These are phyloP conservation scores for Pyrrhia umbra DNA, from an alignment of 2,888 invertebrate genomes.

Conservation along the genomic window DNA sequence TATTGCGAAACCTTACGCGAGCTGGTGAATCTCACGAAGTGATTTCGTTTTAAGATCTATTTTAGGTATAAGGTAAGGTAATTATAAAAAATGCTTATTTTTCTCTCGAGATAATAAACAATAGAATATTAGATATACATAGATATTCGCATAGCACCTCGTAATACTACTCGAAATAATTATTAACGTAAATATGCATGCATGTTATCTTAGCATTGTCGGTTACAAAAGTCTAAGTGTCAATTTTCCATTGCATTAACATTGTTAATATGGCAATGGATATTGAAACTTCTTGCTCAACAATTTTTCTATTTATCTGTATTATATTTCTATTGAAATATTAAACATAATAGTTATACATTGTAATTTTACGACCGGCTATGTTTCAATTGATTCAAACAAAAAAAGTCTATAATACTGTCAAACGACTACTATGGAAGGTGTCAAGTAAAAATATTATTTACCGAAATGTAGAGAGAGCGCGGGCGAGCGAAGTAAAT, in stretches of 20 bases:
- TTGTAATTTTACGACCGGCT: conserved; percentile 34
- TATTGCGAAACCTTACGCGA: conserved; percentile 19
- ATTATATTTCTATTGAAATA: conserved; percentile 32
- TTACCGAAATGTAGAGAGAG: conserved; percentile 58
- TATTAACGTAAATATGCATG: not conserved
- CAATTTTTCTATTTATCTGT: conserved; percentile 11
- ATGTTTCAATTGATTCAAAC: conserved; percentile 54
- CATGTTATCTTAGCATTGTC: not conserved
- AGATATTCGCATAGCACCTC: not conserved
- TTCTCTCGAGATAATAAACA: no score
- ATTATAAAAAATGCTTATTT: no score
- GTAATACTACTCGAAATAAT: not conserved
- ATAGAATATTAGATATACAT: no score
- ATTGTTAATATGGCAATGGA: conserved; percentile 19
- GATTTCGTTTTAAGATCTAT: conserved; percentile 13
- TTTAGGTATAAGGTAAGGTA: no score
- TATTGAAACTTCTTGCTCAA: conserved; percentile 19
- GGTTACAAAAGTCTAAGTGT: conserved; percentile 23
- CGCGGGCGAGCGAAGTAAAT: conserved; percentile 70
- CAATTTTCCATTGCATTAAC: conserved; percentile 12
- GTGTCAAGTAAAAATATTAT: conserved; percentile 75
- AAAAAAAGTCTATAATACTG: conserved; percentile 63
- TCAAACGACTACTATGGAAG: conserved; percentile 72
- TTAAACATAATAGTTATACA: conserved; percentile 30
- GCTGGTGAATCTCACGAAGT: conserved; percentile 22